Evolutionary conservation across 2,888 invertebrate genomes (phyloP).

Genomic region (Trachelus troglodyta): DNA sequence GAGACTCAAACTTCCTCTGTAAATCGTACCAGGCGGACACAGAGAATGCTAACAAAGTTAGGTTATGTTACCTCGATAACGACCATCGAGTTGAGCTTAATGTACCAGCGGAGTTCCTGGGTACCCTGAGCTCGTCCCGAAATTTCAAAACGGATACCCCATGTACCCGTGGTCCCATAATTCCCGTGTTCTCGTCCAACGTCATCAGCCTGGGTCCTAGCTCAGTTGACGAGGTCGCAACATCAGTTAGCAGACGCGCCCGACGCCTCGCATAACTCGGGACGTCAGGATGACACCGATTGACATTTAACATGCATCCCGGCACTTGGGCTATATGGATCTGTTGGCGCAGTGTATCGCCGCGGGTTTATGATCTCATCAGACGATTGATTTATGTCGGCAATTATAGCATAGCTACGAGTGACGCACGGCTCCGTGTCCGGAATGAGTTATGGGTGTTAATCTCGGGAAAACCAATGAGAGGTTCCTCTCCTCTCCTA

Average conservation of each 20-base stretch:
- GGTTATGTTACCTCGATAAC: background rate
- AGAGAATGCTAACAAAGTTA: background rate
- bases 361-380: conserved; percentile 66
- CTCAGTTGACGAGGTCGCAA: background rate
- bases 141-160: background rate
- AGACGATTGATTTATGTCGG: conserved; percentile 66
- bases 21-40: background rate
- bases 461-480: conserved; percentile 63
- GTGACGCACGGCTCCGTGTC: conserved; percentile 62
- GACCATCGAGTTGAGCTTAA: background rate
- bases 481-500: conserved; percentile 25
- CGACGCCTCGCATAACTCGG: conserved; percentile 25
- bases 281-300: conserved; percentile 51
- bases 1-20: background rate
- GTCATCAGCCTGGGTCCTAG: background rate
- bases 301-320: conserved; percentile 59
- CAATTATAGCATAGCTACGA: conserved; percentile 64
- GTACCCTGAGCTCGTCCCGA: background rate
- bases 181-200: background rate
- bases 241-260: background rate
- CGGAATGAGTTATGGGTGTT: conserved; percentile 64
- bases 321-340: conserved; percentile 53
- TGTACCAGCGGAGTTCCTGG: background rate
- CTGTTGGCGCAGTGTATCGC: conserved; percentile 61
- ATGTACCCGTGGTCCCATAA: too few species aligned